phyloP scores from a whole-genome alignment of 2,797 vertebrate species.

The Molossus alvarezi region DNA sequence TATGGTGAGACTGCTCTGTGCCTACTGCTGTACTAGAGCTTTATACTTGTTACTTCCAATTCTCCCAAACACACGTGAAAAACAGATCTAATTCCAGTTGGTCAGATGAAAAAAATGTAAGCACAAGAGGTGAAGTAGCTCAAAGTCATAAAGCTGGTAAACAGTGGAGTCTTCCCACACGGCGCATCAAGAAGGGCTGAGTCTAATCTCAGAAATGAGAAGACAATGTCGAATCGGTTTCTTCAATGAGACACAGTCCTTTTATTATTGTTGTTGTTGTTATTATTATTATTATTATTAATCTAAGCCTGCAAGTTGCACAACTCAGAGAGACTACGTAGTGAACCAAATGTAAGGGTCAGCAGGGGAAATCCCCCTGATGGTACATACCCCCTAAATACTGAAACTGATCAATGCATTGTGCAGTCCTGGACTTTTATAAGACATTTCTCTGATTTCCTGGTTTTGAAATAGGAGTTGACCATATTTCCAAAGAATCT shows the following conservation, averaged over 20 bases:
- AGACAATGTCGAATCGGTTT: not conserved
- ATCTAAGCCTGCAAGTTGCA: not conserved
- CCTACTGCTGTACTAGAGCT: fast-evolving
- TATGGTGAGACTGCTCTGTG: not conserved
- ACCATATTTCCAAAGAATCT: not conserved
- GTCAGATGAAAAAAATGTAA: not conserved
- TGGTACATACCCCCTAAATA: not conserved
- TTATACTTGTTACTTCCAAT: not conserved
- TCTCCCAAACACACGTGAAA: not conserved
- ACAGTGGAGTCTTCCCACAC: fast-evolving
- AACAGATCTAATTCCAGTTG: not conserved
- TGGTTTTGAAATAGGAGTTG: conserved; percentile 3
- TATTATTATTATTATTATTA: not conserved
- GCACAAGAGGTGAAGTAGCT: not conserved
- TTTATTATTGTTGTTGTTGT: too few relatives aligned
- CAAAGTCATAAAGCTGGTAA: not conserved
- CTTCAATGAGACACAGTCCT: not conserved
- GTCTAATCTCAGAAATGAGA: not conserved
- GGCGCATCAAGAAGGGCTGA: not conserved
- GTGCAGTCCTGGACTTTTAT: not conserved
- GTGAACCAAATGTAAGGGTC: not conserved
- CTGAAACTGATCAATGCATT: not conserved
- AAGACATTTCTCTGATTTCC: not conserved
- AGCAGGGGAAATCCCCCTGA: not conserved
- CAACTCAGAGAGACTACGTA: not conserved